Percentiles rank a stretch among this genome's conserved stretches.
phyloP scores from a whole-genome alignment of 2,797 vertebrate genomes.

The Glyptemys insculpta region DNA sequence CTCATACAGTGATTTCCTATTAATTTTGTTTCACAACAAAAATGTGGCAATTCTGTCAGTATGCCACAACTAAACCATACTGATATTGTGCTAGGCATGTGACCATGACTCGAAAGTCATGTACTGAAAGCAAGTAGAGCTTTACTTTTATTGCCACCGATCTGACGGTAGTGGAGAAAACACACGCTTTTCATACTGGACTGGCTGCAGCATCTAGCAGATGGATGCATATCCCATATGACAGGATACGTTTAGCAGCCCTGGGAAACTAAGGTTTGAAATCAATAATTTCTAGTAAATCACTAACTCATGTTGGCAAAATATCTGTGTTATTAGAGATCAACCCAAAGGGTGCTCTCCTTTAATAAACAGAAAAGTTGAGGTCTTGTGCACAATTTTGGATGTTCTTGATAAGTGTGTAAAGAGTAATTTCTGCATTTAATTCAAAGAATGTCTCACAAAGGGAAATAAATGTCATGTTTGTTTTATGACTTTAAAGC shows the following conservation, averaged over 20 bases:
- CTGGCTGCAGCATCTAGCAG: conserved; percentile 60
- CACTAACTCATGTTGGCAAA: conserved; percentile 70
- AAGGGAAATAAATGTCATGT: conserved; percentile 51
- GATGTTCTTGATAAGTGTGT: conserved; percentile 60
- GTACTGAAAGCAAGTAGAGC: background rate
- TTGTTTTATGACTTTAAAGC: conserved; percentile 58
- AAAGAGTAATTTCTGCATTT: conserved; percentile 50
- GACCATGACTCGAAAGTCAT: conserved; percentile 11
- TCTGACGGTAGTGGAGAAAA: conserved; percentile 42
- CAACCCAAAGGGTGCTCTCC: conserved; percentile 10
- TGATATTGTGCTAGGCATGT: background rate
- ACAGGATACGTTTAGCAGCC: conserved; percentile 70
- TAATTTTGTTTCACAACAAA: conserved; percentile 2
- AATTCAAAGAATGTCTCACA: conserved; percentile 52
- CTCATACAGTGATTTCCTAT: background rate
- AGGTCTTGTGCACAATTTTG: conserved; percentile 36
- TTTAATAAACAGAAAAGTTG: conserved; percentile 60
- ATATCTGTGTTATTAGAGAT: conserved; percentile 71
- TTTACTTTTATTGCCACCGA: conserved; percentile 44
- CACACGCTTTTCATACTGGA: conserved; percentile 32
- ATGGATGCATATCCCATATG: conserved; percentile 54
- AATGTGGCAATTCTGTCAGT: background rate
- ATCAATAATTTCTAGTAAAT: conserved; percentile 82
- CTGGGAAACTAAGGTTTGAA: conserved; percentile 78
- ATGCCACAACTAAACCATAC: background rate